phyloP scores from a whole-genome alignment of 2,797 vertebrate genomes.

The Malurus leucopterus region DNA sequence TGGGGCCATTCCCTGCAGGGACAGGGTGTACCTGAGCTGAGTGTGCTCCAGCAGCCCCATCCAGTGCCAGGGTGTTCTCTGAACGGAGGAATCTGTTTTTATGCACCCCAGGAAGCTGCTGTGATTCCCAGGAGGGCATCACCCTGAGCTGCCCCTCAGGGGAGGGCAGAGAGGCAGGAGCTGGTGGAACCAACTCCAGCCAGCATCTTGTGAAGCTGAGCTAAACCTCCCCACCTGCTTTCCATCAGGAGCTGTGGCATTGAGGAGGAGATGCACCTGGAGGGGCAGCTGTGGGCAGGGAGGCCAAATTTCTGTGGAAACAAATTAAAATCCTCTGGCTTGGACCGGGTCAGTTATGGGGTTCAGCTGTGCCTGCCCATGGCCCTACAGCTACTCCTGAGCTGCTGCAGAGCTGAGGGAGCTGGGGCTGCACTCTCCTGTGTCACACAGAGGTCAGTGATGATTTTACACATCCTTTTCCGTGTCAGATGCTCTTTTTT shows the following conservation, averaged over 20 bases:
- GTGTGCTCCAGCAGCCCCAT: not conserved
- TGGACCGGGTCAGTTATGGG: not conserved
- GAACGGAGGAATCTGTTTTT: rapidly evolving
- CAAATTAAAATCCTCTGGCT: too few relatives aligned
- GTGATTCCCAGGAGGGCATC: rapidly evolving
- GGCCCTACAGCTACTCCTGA: rapidly evolving
- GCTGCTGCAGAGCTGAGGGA: not conserved
- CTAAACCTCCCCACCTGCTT: not conserved
- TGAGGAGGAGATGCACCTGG: rapidly evolving
- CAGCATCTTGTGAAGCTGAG: not conserved
- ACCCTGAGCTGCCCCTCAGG: not conserved
- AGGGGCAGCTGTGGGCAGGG: not conserved
- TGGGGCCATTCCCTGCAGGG: not conserved
- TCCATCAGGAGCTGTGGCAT: not conserved
- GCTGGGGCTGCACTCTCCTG: not conserved
- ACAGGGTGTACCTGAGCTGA: not conserved
- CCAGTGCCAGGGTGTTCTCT: rapidly evolving
- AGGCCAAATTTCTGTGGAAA: not conserved
- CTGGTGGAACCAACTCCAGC: not conserved
- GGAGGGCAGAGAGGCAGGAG: not conserved
- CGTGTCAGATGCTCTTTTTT: rapidly evolving
- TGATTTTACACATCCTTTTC: not conserved
- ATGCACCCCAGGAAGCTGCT: not conserved
- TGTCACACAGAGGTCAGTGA: not conserved
- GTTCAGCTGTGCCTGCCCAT: not conserved